Percentiles rank a stretch among this genome's conserved stretches.
Evolutionary conservation across 2,113 vertebrate species (phyloP).

Genomic region (Myotis lucifugus): DNA sequence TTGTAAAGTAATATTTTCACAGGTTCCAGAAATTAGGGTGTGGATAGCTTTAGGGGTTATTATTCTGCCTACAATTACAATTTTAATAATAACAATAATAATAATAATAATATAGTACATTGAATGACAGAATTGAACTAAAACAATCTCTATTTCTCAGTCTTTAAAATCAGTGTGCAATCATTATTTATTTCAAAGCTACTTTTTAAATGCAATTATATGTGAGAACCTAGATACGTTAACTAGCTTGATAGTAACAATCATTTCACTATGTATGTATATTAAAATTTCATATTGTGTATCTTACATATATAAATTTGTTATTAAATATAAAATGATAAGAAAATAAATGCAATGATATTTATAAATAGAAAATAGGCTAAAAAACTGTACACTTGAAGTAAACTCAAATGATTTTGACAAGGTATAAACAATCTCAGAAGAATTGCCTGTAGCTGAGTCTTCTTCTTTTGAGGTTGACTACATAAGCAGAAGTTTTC

Average conservation of each 20-base stretch:
- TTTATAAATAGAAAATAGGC: not conserved
- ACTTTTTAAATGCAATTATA: not conserved
- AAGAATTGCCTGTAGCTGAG: not conserved
- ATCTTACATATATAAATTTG: not conserved
- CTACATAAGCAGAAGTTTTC: not conserved
- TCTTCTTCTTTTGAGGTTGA: not conserved
- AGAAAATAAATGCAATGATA: not conserved
- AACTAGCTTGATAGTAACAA: not conserved
- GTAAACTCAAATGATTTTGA: not conserved
- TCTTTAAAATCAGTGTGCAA: not conserved
- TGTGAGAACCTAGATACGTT: not conserved
- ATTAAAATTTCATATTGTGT: not conserved
- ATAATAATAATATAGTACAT: too few relatives aligned
- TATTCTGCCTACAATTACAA: not conserved
- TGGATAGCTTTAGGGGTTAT: not conserved
- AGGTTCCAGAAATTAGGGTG: not conserved
- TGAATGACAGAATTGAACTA: not conserved
- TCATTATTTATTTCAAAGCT: not conserved
- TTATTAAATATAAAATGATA: not conserved
- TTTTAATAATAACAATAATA: not conserved
- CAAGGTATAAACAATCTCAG: not conserved
- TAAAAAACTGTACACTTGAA: not conserved
- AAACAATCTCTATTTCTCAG: not conserved
- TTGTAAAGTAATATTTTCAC: not conserved
- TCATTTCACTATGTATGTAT: not conserved